A percentile compares a stretch with the other conserved stretches of the same genome.
These are phyloP conservation scores for Drymodes brunneopygia DNA, from an alignment of 2,113 vertebrate genomes.

Conservation along the genomic window DNA sequence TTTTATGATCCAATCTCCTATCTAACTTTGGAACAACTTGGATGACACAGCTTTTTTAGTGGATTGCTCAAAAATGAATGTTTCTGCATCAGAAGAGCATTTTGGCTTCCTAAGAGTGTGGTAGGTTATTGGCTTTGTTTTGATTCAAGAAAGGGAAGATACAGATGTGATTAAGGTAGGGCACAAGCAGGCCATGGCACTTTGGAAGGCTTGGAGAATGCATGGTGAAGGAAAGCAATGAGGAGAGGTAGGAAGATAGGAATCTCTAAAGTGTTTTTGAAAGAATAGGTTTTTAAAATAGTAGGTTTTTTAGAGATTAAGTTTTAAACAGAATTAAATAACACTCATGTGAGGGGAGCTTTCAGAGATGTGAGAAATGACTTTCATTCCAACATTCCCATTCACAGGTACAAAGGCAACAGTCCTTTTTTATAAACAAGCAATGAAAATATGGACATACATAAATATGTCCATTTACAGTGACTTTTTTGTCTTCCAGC, in stretches of 20 bases:
- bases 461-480: neutral
- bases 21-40: neutral
- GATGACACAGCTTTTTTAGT: neutral
- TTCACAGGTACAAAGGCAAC: neutral
- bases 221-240: neutral
- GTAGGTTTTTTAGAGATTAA: neutral
- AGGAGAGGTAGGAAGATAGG: neutral
- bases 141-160: neutral
- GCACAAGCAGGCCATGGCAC: neutral
- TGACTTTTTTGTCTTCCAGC: neutral
- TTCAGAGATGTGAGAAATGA: neutral
- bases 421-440: fast-evolving
- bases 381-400: neutral
- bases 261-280: neutral
- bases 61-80: neutral
- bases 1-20: slow-evolving; percentile 17
- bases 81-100: neutral
- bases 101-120: neutral
- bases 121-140: neutral
- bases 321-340: neutral
- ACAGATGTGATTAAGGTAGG: neutral
- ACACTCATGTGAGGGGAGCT: fast-evolving
- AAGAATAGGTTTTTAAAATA: neutral
- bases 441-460: neutral
- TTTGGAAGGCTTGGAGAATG: neutral